Conservation (phyloP, 2,797 vertebrate species). For the Gouania willdenowi region DNA sequence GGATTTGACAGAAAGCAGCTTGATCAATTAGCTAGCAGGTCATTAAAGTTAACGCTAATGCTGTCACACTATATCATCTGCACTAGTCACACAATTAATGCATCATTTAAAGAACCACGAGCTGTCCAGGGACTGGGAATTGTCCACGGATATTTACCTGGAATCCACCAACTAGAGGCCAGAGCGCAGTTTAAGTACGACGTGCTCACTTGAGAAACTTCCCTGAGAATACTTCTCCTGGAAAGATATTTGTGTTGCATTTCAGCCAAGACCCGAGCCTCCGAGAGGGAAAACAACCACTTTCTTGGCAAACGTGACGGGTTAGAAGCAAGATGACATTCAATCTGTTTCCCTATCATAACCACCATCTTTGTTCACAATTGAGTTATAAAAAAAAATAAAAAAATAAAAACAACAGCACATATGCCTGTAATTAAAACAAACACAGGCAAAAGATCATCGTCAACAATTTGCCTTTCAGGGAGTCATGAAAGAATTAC, state of each 20-base stretch:
- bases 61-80: constrained; percentile 25
- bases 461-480: constrained; percentile 58
- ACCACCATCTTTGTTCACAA: constrained; percentile 63
- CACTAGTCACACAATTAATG: constrained; percentile 46
- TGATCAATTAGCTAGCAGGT: constrained; percentile 36
- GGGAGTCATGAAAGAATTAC: constrained; percentile 60
- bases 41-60: constrained; percentile 36
- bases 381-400: constrained; percentile 36
- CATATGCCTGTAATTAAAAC: constrained; percentile 70
- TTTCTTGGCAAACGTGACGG: constrained; percentile 65
- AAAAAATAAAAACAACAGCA: constrained; percentile 36
- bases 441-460: constrained; percentile 70
- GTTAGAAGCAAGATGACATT: constrained; percentile 68
- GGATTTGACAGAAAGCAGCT: constrained; percentile 44
- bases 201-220: constrained; percentile 55
- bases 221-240: constrained; percentile 53
- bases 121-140: constrained; percentile 21
- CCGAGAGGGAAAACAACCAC: constrained; percentile 56
- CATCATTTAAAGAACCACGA: constrained; percentile 15
- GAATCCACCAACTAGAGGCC: constrained; percentile 25
- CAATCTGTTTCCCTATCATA: constrained; percentile 69
- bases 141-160: constrained; percentile 22
- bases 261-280: constrained; percentile 55
- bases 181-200: constrained; percentile 35
- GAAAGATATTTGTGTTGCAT: constrained; percentile 53